Evolutionary conservation across 2,888 invertebrate genomes (phyloP).

Genomic region (Acleris holmiana): DNA sequence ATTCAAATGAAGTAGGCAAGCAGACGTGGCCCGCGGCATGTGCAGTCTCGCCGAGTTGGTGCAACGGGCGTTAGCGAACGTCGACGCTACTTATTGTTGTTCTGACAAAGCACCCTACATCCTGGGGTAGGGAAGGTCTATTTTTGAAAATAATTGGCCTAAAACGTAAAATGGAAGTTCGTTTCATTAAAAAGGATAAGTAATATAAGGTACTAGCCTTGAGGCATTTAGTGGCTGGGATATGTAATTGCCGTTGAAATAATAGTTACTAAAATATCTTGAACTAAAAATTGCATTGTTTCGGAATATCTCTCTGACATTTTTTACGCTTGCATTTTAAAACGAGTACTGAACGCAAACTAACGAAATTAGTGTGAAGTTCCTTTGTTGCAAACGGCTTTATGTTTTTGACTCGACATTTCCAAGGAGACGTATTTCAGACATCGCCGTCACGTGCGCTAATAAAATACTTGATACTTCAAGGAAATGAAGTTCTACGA

Average conservation of each 20-base stretch:
- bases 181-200: conserved; percentile 10
- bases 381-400: conserved; percentile 29
- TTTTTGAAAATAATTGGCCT: conserved; percentile 36
- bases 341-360: conserved; percentile 17
- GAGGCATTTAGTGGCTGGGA: conserved; percentile 4
- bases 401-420: conserved; percentile 26
- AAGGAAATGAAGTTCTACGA: conserved; percentile 24
- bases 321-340: neutral
- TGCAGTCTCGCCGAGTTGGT: conserved; percentile 47
- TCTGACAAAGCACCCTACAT: conserved; percentile 43
- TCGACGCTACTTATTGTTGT: conserved; percentile 48
- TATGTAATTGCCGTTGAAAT: neutral
- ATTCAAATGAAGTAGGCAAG: conserved; percentile 55
- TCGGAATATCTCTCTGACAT: neutral
- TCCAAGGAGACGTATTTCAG: conserved; percentile 31
- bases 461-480: conserved; percentile 28
- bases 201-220: neutral
- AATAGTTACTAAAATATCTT: neutral
- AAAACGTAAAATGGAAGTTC: conserved; percentile 6
- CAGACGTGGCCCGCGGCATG: conserved; percentile 49
- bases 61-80: conserved; percentile 43
- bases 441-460: conserved; percentile 22
- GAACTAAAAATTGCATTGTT: neutral
- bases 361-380: conserved; percentile 27
- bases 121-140: conserved; percentile 13